A percentile compares a stretch with the other conserved stretches of the same genome.
Conservation (phyloP, 2,888 invertebrate species). For the Caenorhabditis doughertyi region DNA sequence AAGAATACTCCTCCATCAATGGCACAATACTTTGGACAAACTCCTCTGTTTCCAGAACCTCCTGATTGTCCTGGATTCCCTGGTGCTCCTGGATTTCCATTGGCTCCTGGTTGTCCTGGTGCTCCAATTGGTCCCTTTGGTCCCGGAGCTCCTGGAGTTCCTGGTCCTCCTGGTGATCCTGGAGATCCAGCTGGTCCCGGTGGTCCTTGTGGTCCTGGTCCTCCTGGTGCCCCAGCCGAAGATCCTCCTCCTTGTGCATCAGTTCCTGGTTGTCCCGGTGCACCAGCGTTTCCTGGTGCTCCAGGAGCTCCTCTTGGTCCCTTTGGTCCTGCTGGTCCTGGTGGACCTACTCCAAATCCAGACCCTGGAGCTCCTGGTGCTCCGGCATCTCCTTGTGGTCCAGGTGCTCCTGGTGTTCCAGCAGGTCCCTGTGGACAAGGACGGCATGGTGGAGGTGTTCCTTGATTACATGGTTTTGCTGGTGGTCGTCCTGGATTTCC, state of each 20-base stretch:
- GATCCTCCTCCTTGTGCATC: slow-evolving; percentile 48
- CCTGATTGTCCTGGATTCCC: no score
- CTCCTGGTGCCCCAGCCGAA: slow-evolving; percentile 72
- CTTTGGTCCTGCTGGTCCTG: slow-evolving; percentile 68
- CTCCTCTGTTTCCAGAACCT: no score
- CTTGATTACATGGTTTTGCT: slow-evolving; percentile 65
- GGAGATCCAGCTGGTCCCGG: slow-evolving; percentile 37
- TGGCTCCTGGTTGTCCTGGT: no score
- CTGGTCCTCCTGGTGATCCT: background rate
- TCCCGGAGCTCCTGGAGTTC: background rate
- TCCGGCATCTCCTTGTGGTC: slow-evolving; percentile 69
- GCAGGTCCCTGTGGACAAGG: slow-evolving; percentile 74
- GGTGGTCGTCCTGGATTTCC: slow-evolving; percentile 70
- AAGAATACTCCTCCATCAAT: background rate
- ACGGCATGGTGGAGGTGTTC: slow-evolving; percentile 69
- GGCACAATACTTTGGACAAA: no score
- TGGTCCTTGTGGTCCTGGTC: slow-evolving; percentile 67
- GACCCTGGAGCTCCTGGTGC: no score
- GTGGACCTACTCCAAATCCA: slow-evolving; percentile 63
- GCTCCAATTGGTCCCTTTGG: background rate
- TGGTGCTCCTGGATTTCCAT: no score
- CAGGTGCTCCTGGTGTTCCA: slow-evolving; percentile 74
- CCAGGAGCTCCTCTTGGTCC: slow-evolving; percentile 66
- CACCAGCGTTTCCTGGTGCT: slow-evolving; percentile 68
- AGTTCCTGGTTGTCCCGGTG: slow-evolving; percentile 72